Evolutionary conservation across 2,888 invertebrate genomes (phyloP).

Genomic region (Yponomeuta evonymella): DNA sequence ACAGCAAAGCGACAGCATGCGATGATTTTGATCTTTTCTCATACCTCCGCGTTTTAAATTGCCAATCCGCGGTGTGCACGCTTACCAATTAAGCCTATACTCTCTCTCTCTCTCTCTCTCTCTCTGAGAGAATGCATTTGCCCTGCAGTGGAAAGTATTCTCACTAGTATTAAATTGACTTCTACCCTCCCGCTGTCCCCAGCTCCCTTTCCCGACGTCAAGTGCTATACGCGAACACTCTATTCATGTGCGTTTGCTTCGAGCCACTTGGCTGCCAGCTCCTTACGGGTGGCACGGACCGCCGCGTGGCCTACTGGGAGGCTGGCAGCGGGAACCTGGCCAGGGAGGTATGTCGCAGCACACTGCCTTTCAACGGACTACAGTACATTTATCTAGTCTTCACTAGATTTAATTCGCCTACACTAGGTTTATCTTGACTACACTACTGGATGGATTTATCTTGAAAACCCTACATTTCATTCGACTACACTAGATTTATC

Average conservation of each 20-base stretch:
- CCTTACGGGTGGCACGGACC: conserved; percentile 89
- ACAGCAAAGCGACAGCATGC: too few species aligned
- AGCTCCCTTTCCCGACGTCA: conserved; percentile 84
- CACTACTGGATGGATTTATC: too few species aligned
- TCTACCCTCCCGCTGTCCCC: conserved; percentile 20
- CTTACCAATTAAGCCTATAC: too few species aligned
- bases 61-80: too few species aligned
- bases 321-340: conserved; percentile 87
- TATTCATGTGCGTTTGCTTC: conserved; percentile 86
- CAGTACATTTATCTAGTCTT: not conserved
- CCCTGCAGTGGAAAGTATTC: too few species aligned
- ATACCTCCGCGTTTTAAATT: too few species aligned
- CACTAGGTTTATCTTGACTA: too few species aligned
- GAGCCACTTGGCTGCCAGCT: conserved; percentile 86
- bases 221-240: conserved; percentile 90
- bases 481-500: too few species aligned
- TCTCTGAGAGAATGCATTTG: too few species aligned
- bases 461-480: too few species aligned
- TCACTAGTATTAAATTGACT: not conserved
- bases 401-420: not conserved
- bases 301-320: conserved; percentile 94
- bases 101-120: too few species aligned
- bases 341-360: conserved; percentile 74
- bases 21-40: too few species aligned
- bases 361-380: not conserved